phyloP scores from a whole-genome alignment of 2,888 invertebrate genomes.

The Theretra japonica region DNA sequence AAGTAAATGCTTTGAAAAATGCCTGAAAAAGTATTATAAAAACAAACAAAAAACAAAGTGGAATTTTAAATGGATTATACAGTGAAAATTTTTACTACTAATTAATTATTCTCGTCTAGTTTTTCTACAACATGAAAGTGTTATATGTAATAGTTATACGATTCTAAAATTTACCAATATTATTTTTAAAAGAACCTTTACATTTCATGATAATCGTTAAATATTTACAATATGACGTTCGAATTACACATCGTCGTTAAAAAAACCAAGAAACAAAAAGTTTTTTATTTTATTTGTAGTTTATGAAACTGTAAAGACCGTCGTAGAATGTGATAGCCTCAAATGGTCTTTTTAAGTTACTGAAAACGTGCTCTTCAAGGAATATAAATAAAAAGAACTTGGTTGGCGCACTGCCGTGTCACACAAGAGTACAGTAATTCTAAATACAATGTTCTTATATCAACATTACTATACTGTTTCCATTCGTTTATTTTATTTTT shows the following conservation, averaged over 20 bases:
- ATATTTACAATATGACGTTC: conserved; percentile 68
- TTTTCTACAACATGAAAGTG: conserved; percentile 81
- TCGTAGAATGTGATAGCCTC: conserved; percentile 24
- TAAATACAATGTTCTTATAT: no score
- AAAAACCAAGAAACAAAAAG: background rate
- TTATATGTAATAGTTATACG: conserved; percentile 70
- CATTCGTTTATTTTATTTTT: no score
- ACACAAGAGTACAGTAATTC: background rate
- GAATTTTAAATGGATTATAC: conserved; percentile 43
- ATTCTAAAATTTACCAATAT: conserved; percentile 67
- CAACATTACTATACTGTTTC: no score
- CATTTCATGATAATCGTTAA: conserved; percentile 67
- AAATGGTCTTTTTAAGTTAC: conserved; percentile 18
- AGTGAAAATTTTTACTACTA: conserved; percentile 39
- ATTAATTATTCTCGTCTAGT: conserved; percentile 59
- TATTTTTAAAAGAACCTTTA: conserved; percentile 73
- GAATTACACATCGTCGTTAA: conserved; percentile 24
- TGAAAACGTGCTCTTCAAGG: background rate
- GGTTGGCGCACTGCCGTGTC: background rate
- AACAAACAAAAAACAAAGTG: conserved; percentile 10
- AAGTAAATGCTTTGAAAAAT: conserved; percentile 58
- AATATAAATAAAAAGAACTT: background rate
- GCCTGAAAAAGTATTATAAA: conserved; percentile 41
- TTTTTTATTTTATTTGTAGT: background rate
- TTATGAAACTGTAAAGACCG: background rate